Evolutionary conservation across 1,140 invertebrate species (phyloP), one percentile per base, ranked within the genome.

Genomic region (Chironomus striatipennis): DNA sequence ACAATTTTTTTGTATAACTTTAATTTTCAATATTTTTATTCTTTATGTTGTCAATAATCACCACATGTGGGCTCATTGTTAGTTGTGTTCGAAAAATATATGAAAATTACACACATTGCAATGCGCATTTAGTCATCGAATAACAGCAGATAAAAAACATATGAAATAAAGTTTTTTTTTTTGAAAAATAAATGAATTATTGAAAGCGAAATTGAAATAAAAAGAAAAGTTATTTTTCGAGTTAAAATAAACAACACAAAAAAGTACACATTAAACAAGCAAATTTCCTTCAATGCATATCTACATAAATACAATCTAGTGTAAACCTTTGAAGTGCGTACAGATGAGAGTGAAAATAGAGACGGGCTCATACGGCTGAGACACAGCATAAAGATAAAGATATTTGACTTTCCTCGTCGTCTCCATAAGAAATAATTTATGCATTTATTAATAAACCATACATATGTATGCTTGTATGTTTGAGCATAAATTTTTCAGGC

Each of bases 161-260:
- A n/a, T n/a, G n/a, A n/a, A n/a, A n/a, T n/a, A n/a, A 8, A 47
- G 8, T 57, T 12, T 34, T 2, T 34, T 2, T 34, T 2, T 34
- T 34, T 18, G 65, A 70, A 10, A 67, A 67, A 18, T 70, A 21
- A 10, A 18, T 70, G 9, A 70, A 70, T 18, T 21, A 20, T 70
- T 70, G 65, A 70, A 70, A 70, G 65, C 65, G 65, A 70, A 70
- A 70, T 70, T 70, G 47, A 70, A 70, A 70, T 70, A n/a, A 15
- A 57, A 57, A 57, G n/a, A 57, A 57, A 57, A 57, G 15, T 47
- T 47, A n/a, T 57, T 57, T 57, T 57, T 57, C 47, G 47, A n/a
- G 12, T 12, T 57, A 57, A 47, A 57, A 57, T 57, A 57, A 57
- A 57, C 47, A 57, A 57, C 12, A n/a, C 8, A 15, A 47, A 57